Evolutionary conservation across 2,113 vertebrate genomes (phyloP), one percentile per base, ranked within the genome.

Genomic region (Platycercus adscitus): DNA sequence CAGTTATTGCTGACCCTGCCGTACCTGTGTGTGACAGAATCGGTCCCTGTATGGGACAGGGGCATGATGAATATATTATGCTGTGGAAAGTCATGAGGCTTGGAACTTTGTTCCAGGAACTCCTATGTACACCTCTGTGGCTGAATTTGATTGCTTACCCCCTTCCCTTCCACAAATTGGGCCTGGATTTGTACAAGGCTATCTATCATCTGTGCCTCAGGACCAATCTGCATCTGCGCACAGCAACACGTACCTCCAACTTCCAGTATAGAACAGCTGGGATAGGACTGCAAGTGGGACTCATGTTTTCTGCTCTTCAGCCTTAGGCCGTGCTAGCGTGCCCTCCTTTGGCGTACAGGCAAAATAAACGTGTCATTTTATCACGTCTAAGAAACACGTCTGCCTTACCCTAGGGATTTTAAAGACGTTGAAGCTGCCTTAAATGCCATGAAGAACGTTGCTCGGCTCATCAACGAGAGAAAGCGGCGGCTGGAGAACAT

Each of bases 401-500:
- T 85, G 56, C 73, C 89, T 55, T 63, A 20, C 86, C 88, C 5
- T 81, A 99, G 99, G 97, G 99, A 99, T 97, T 99, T 99, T 96
- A 99, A 98, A 96, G 99, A 99, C 1, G 99, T 99, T 1, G 99
- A 99, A 94, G 99, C 99, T 66, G 99, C 99, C 82, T 94, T 99
- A 82, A 99, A 98, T 1, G 99, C 99, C 89, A 99, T 99, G 99
- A 99, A 99, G 95, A 99, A 99, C 0, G 99, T 99, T 37, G 99
- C 99, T 61, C 98, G 86, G 79, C 98, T 99, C 79, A 99, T 99
- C 97, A 99, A 99, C 0, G 99, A 99, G 96, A 97, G 99, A 52
- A 99, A 99, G 92, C 98, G 99, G 33, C 99, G 99, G 11, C 98
- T 99, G 50, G 99, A 99, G 95, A 99, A 99, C 97, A 99, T 99